Base-by-base conservation (phyloP, 2,113 vertebrate genomes). In the Paradoxurus hermaphroditus region DNA sequence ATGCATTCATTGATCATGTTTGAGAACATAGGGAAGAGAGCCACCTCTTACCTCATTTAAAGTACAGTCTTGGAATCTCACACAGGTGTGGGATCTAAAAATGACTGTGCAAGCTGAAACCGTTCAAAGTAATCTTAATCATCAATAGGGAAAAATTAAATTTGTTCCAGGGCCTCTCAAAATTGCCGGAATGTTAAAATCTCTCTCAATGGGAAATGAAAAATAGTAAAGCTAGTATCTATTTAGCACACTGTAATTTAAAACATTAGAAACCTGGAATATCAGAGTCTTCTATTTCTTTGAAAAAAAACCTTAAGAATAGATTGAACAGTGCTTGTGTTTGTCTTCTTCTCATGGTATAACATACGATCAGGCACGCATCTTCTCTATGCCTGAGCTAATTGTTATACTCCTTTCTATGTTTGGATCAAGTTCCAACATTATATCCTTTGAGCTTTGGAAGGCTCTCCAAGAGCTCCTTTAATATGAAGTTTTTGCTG, bases 231-330 rank as follows among this genome's bases (percentile, higher is more conserved):
- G 82, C 27, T 75, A 56, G 9, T 85, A 79, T 63, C 44, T 70
- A 21, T 82, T 79, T 73, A 29, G 7, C 16, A 78, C 21, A 67
- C 67, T 90, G 4, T 77, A 51, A 67, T 65, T 83, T 86, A 79
- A 95, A 95, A 88, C 46, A 49, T 72, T 56, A 94, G 78, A 92
- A 95, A 90, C 65, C 92, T n/a, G 95, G 31, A 49, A 11, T 90
- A 87, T 49, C 70, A 34, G 67, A 72, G 41, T 62, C 12, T 92
- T 85, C 67, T 93, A n/a, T 70, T 65, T 84, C 29, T 83, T 93
- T 86, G 39, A 62, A 59, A 92, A 85, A 51, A 62, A 68, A n/a
- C n/a, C 36, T 1, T 70, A 78, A 31, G 25, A 90, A 25, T 93
- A 53, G 13, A 91, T 91, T 87, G 82, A 77, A 53, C 7, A 34